Evolutionary conservation across 1,140 invertebrate genomes (phyloP).

Genomic region (Hermatobates lingyangjiaoensis): DNA sequence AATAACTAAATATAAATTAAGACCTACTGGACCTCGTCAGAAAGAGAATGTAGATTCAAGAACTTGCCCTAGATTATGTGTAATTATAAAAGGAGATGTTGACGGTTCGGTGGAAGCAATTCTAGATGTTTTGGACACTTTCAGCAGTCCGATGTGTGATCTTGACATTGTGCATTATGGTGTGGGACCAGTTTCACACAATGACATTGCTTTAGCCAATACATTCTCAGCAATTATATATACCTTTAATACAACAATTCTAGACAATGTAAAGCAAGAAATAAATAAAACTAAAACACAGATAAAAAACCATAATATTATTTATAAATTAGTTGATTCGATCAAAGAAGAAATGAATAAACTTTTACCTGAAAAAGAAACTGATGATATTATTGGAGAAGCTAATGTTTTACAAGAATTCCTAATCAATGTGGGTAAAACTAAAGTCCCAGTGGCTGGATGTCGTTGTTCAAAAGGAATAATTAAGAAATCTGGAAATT

Average conservation of each 20-base stretch:
- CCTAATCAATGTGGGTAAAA: slow-evolving; percentile 53
- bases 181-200: slow-evolving; percentile 64
- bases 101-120: slow-evolving; percentile 87
- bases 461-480: slow-evolving; percentile 63
- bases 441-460: slow-evolving; percentile 72
- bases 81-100: slow-evolving; percentile 49
- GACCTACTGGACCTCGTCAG: slow-evolving; percentile 25
- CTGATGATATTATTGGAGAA: slow-evolving; percentile 64
- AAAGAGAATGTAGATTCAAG: slow-evolving; percentile 32
- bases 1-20: slow-evolving; percentile 28
- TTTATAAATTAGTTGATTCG: slow-evolving; percentile 81
- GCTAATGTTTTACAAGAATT: slow-evolving; percentile 74
- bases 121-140: slow-evolving; percentile 75
- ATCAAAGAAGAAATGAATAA: slow-evolving; percentile 57
- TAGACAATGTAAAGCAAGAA: slow-evolving; percentile 27
- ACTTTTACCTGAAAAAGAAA: slow-evolving; percentile 45
- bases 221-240: slow-evolving; percentile 71
- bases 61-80: slow-evolving; percentile 26
- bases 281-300: slow-evolving; percentile 33
- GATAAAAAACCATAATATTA: slow-evolving; percentile 60
- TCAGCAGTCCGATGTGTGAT: slow-evolving; percentile 47
- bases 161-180: slow-evolving; percentile 78
- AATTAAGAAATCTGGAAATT: slow-evolving; percentile 46
- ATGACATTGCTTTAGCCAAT: slow-evolving; percentile 70
- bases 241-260: slow-evolving; percentile 56